These are phyloP conservation scores for Meiosimyza decipiens DNA, from an alignment of 2,888 invertebrate species.

Conservation along the genomic window DNA sequence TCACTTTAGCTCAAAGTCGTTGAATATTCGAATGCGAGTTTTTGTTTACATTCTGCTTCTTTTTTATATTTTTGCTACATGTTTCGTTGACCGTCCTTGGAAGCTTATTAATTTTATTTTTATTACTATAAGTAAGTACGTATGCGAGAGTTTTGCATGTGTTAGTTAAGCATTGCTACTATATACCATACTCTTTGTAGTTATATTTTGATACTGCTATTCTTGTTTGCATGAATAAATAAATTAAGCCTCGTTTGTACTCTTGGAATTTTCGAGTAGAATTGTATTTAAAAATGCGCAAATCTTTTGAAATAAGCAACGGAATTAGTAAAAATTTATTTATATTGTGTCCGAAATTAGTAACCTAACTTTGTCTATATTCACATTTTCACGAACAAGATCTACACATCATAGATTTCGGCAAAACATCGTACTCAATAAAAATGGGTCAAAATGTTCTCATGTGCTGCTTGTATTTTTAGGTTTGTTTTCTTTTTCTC, in stretches of 20 bases:
- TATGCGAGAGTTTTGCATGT: neutral
- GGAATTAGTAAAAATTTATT: too few species aligned
- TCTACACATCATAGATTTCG: too few species aligned
- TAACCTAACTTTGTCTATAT: too few species aligned
- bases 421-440: too few species aligned
- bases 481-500: slow-evolving; percentile 9
- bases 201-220: slow-evolving; percentile 23
- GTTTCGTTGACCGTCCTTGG: slow-evolving; percentile 62
- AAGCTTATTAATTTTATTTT: slow-evolving; percentile 51
- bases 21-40: neutral
- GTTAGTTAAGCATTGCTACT: too few species aligned
- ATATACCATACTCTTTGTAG: neutral
- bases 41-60: neutral
- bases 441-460: too few species aligned
- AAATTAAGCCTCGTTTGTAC: slow-evolving; percentile 28
- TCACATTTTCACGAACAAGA: too few species aligned
- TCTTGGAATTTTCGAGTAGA: slow-evolving; percentile 26
- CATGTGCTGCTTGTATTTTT: neutral
- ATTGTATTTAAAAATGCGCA: neutral
- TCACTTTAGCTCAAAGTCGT: neutral
- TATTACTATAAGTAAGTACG: slow-evolving; percentile 3
- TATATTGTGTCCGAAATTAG: too few species aligned
- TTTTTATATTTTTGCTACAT: slow-evolving; percentile 23
- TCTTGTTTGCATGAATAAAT: slow-evolving; percentile 27
- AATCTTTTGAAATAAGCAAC: neutral